These are phyloP conservation scores for Trachymyrmex cornetzi DNA, from an alignment of 1,140 invertebrate species.

Conservation along the genomic window DNA sequence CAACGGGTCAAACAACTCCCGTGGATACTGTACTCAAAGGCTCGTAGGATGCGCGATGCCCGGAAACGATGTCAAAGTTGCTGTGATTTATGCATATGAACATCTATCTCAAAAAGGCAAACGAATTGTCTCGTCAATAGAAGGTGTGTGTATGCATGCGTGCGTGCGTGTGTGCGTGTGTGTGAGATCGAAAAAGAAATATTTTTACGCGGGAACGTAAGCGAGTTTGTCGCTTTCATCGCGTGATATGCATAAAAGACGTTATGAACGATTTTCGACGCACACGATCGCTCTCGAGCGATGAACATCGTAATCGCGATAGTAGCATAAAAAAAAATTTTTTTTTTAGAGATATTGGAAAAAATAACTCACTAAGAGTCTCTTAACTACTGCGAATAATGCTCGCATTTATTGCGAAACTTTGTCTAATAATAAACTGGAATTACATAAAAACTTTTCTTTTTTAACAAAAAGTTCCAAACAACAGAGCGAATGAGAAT, in stretches of 20 bases:
- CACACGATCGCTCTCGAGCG: conserved; percentile 34
- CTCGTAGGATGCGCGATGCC: conserved; percentile 8
- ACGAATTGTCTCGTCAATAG: conserved; percentile 20
- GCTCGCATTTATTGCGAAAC: background rate
- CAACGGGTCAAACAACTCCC: conserved; percentile 27
- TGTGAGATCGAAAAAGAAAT: background rate
- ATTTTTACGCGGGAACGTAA: background rate
- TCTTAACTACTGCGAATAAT: conserved; percentile 5
- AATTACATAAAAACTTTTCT: background rate
- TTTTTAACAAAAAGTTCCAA: too few relatives aligned
- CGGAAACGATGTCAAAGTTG: conserved; percentile 19
- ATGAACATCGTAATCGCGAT: conserved; percentile 34
- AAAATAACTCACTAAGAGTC: conserved; percentile 10
- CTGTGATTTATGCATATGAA: conserved; percentile 45
- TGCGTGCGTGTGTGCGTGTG: too few relatives aligned
- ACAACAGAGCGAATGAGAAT: too few relatives aligned
- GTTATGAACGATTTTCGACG: conserved; percentile 31
- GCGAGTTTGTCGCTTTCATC: conserved; percentile 14
- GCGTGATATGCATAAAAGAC: conserved; percentile 25
- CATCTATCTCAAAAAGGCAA: conserved; percentile 32
- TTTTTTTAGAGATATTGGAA: conserved; percentile 10
- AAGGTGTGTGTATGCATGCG: background rate
- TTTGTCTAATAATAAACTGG: conserved; percentile 14
- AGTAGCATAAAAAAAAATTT: background rate
- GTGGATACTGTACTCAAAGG: conserved; percentile 42